A percentile compares a stretch with the other conserved stretches of the same genome.
phyloP scores from a whole-genome alignment of 2,797 vertebrate species.

The Pogonophryne albipinna region DNA sequence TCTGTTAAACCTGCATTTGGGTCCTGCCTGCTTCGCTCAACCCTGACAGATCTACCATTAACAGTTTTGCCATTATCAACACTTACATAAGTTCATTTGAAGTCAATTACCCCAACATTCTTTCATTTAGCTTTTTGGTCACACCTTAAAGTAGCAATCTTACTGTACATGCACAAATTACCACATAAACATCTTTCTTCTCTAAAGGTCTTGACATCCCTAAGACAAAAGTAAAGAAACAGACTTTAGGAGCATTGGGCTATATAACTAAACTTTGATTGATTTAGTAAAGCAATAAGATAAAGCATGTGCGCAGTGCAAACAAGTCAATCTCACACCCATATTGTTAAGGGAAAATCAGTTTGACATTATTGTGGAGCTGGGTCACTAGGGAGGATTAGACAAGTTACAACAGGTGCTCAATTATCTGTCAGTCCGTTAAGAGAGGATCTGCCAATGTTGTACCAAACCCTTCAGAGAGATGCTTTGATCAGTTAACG shows the following conservation, averaged over 20 bases:
- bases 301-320: slow-evolving; percentile 35
- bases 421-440: slow-evolving; percentile 28
- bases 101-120: slow-evolving; percentile 46
- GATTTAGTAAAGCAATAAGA: slow-evolving; percentile 34
- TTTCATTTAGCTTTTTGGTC: slow-evolving; percentile 1
- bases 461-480: slow-evolving; percentile 40
- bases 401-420: slow-evolving; percentile 48
- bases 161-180: too few relatives aligned
- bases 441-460: slow-evolving; percentile 32
- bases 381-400: slow-evolving; percentile 33
- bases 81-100: slow-evolving; percentile 3
- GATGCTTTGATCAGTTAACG: slow-evolving; percentile 41
- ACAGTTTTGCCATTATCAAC: slow-evolving; percentile 28
- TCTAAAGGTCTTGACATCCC: slow-evolving; percentile 20
- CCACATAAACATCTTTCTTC: neutral
- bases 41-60: neutral
- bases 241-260: slow-evolving; percentile 12
- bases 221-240: slow-evolving; percentile 41
- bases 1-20: too few relatives aligned
- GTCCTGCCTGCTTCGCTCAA: too few relatives aligned
- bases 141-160: slow-evolving; percentile 31
- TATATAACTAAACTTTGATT: too few relatives aligned
- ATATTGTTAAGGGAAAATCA: slow-evolving; percentile 30
- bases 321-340: slow-evolving; percentile 54
- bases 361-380: slow-evolving; percentile 22